Conservation (phyloP, 2,888 invertebrate genomes). For the Lochmaea capreae region DNA sequence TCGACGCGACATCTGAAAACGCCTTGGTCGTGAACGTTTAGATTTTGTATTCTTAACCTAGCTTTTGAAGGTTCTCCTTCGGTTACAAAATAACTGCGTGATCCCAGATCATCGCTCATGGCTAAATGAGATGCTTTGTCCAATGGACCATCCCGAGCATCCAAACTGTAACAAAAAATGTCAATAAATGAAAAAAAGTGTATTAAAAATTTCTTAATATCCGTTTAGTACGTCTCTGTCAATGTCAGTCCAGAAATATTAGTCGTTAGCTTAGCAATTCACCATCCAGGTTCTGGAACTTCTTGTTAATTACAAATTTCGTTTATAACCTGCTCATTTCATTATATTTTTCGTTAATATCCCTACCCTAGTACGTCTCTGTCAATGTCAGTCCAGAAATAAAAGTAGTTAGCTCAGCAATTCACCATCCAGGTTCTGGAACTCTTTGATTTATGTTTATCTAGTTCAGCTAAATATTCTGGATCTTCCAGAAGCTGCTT, state of each 20-base stretch:
- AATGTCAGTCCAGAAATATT: constrained; percentile 54
- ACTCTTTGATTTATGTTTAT: constrained; percentile 62
- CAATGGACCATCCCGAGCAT: constrained; percentile 80
- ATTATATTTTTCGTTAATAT: constrained; percentile 7
- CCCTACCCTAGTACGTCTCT: constrained; percentile 36
- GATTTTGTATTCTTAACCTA: constrained; percentile 79
- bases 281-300: constrained; percentile 57
- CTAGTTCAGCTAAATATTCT: constrained; percentile 61
- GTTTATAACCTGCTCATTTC: no score
- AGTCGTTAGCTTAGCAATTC: constrained; percentile 62
- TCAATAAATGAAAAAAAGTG: not conserved
- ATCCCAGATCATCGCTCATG: constrained; percentile 81
- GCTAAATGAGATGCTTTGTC: constrained; percentile 79
- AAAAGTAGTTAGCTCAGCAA: constrained; percentile 61
- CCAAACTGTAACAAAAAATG: constrained; percentile 71
- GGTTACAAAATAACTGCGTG: constrained; percentile 79
- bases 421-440: constrained; percentile 58
- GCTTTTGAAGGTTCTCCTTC: constrained; percentile 80
- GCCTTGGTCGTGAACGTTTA: constrained; percentile 81
- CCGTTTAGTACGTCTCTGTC: constrained; percentile 41
- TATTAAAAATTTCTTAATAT: not conserved
- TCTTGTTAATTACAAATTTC: no score
- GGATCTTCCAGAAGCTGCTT: constrained; percentile 58
- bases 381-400: constrained; percentile 51
- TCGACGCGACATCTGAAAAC: constrained; percentile 90